Evolutionary conservation across 2,797 vertebrate genomes (phyloP), one percentile per base, ranked within the genome.

Genomic region (Gadopsis bispinosus): DNA sequence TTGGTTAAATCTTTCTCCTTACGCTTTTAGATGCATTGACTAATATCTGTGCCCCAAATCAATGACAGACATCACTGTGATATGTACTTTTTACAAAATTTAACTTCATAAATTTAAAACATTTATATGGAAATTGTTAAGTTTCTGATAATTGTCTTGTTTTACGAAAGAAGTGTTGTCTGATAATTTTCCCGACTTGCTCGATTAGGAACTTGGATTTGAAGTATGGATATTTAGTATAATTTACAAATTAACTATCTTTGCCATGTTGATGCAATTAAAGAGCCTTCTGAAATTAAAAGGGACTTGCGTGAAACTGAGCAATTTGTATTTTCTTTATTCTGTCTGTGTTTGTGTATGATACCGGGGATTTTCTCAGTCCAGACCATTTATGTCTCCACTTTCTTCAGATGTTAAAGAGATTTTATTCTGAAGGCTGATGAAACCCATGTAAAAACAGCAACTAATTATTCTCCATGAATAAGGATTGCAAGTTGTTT

Each of bases 51-150:
- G 84, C 89, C 87, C 59, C 77, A 85, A 83, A 80, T 26, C 26
- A 76, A 89, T 14, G 83, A 89, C 91, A 92, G 90, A 92, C 76
- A 84, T 90, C 93, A 95, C 93, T 95, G 94, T 94, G 93, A 95
- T 85, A 83, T 81, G 79, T 83, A 86, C 82, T 91, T 93, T 94
- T 90, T 92, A 92, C 87, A 3, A 88, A 84, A 81, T 83, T 82
- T 73, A 63, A 90, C 88, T 92, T 87, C 56, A 69, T 72, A 81
- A 90, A 88, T 83, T 83, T 20, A 91, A 76, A 86, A 45, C 22
- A 77, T 94, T 93, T 91, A 75, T 91, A 91, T 81, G 53, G 51
- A 82, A 89, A 90, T 86, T 64, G 55, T 81, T 84, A 11, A 89
- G 89, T 89, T 90, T 88, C 73, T 85, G 86, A 83, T 48, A 72